A percentile compares a stretch with the other conserved stretches of the same genome.
These are phyloP conservation scores for Callospermophilus lateralis DNA, from an alignment of 2,113 vertebrate genomes.

Conservation along the genomic window DNA sequence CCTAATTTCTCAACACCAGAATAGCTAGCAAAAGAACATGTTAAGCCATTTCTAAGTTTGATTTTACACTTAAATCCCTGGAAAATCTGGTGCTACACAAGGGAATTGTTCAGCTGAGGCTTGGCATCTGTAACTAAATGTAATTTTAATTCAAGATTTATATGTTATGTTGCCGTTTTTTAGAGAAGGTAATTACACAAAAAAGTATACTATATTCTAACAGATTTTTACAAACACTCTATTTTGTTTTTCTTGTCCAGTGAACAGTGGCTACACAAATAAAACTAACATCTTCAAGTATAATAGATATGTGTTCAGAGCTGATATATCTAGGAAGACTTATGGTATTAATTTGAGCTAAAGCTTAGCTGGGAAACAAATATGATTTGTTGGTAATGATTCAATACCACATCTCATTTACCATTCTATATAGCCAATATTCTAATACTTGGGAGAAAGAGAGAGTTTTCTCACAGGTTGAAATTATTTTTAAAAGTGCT, in stretches of 20 bases:
- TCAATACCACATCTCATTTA: slow-evolving; percentile 40
- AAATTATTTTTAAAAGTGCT: slow-evolving; percentile 31
- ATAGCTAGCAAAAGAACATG: neutral
- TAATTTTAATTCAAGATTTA: slow-evolving; percentile 68
- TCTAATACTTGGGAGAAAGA: slow-evolving; percentile 10
- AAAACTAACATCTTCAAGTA: slow-evolving; percentile 40
- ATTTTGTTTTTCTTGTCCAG: slow-evolving; percentile 52
- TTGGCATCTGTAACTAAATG: slow-evolving; percentile 62
- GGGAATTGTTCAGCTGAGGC: neutral
- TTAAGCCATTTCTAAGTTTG: slow-evolving; percentile 37
- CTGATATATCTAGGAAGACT: slow-evolving; percentile 42
- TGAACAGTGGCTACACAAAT: slow-evolving; percentile 1
- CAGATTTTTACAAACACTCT: slow-evolving; percentile 44
- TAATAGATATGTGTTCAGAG: slow-evolving; percentile 5
- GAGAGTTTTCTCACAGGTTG: neutral
- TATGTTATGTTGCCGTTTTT: slow-evolving; percentile 71
- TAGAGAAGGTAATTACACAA: slow-evolving; percentile 65
- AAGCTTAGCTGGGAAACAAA: slow-evolving; percentile 53
- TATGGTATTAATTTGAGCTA: slow-evolving; percentile 58
- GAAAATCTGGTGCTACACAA: slow-evolving; percentile 7
- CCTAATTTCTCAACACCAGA: slow-evolving; percentile 62
- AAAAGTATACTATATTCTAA: slow-evolving; percentile 60
- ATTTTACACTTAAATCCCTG: slow-evolving; percentile 53
- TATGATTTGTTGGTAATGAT: slow-evolving; percentile 17
- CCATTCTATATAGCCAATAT: slow-evolving; percentile 17